Base-by-base conservation (phyloP, 2,113 vertebrate genomes). In the Shinisaurus crocodilurus region DNA sequence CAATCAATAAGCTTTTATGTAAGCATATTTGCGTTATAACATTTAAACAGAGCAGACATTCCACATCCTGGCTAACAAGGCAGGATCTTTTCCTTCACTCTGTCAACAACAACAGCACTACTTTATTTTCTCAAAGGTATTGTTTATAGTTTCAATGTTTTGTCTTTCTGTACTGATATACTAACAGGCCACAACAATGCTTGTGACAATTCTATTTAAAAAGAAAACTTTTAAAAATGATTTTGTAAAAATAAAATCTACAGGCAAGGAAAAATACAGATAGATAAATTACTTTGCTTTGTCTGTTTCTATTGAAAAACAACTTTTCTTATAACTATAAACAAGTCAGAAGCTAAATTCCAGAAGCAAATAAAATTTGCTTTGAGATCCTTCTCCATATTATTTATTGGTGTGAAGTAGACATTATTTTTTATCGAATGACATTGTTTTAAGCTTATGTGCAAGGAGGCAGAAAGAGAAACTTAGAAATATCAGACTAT, bases 11-110 rank as follows among this genome's bases (percentile, higher is more conserved):
- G 93, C 85, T 96, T 96, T 93, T 95, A 91, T 95, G 85, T 83
- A 96, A 96, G 91, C 94, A 93, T 94, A 95, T 96, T 95, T 96
- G 92, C 91, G 92, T 95, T 96, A 90, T 93, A 92, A 93, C 96
- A 96, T 89, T 95, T 94, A 96, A 96, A 95, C 69, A 95, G 45
- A 95, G 90, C 90, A 88, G 89, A 86, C 93, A 95, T 91, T 92
- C 37, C 74, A 94, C 87, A 86, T 70, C 89, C 91, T 92, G 94
- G 92, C 88, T 95, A 92, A 85, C 43, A 95, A 93, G 95, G 79
- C 88, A 92, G n/a, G 84, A 95, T 91, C 25, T 92, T 92, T 95
- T 90, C 80, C 84, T 92, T 40, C 67, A 93, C 90, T 84, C 72
- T 85, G 43, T 54, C 90, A 60, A 92, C 85, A 13, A 88, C 37